Base-by-base conservation (phyloP, 2,113 vertebrate genomes). In the Phyllostomus hastatus region DNA sequence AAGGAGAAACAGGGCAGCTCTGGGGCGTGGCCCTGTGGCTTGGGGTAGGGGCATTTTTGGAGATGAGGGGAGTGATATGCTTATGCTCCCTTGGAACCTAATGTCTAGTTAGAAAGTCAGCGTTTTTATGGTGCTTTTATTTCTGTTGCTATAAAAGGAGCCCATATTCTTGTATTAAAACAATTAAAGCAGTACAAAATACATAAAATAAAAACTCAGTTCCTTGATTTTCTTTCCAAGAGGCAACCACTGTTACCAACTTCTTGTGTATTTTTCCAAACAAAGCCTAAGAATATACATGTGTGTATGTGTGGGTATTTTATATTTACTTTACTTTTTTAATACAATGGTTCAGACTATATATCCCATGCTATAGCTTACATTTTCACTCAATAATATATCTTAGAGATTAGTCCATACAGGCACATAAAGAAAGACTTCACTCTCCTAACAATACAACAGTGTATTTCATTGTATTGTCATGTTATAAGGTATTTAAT, bases 131-230 rank as follows among this genome's bases (percentile, higher is more conserved):
- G 24, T 69, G 5, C 78, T 84, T 88, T 78, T 72, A 93, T 93
- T 95, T 90, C 92, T 33, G 19, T 83, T 87, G 19, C 95, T 82
- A 50, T 85, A 85, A 86, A 96, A 92, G 66, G 67, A 81, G 17
- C 22, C n/a, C 14, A 73, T 80, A 75, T 93, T 38, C 41, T 38
- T 14, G 26, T 90, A 67, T 92, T 33, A 87, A 93, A 92, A 70
- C 50, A 91, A 80, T 87, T 41, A 92, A 94, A 95, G 24, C 11
- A 78, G 20, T 72, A 50, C 16, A 86, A 85, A 95, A 91, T 85
- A 72, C 14, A 85, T 70, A n/a, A 11, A 67, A 59, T 52, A 84
- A 76, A 80, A 89, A 66, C n/a, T 69, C 15, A 28, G 66, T 59
- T 57, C 59, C 48, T 69, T 35, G 24, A 75, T 66, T 97, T 96